These are phyloP conservation scores for Paguma larvata DNA, from an alignment of 2,797 vertebrate species.

Conservation along the genomic window DNA sequence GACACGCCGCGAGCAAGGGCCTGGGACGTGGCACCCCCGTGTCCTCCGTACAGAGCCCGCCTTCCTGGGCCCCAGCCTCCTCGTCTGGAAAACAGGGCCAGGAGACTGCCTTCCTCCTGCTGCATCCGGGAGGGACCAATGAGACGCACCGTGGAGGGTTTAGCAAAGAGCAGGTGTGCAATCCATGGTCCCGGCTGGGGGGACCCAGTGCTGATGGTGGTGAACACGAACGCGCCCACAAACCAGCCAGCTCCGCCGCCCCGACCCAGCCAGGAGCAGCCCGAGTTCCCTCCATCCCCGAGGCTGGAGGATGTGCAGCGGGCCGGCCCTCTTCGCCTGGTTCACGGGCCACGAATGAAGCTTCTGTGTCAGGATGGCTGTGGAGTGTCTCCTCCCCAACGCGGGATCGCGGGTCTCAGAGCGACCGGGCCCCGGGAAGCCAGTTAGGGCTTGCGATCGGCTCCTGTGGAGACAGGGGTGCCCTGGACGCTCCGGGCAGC, in stretches of 20 bases:
- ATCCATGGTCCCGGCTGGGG: not conserved
- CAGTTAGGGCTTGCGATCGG: not conserved
- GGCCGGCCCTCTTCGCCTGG: accelerated
- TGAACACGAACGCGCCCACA: too few species aligned
- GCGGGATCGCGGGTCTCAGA: not conserved
- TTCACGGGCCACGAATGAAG: not conserved
- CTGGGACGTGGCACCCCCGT: not conserved
- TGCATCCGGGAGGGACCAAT: accelerated
- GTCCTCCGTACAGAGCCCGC: not conserved
- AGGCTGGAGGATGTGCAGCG: not conserved
- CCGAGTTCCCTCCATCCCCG: accelerated
- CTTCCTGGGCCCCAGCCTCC: not conserved
- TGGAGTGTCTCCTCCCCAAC: not conserved
- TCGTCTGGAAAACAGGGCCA: not conserved
- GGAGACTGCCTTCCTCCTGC: not conserved
- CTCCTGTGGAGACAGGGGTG: not conserved
- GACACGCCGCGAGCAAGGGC: accelerated
- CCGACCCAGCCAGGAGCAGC: accelerated
- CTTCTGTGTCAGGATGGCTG: not conserved
- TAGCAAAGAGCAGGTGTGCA: accelerated
- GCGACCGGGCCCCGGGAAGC: not conserved
- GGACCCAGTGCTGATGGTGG: accelerated
- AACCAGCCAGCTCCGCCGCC: not conserved
- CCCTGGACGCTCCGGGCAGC: not conserved
- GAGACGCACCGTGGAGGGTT: not conserved